Base-by-base conservation (phyloP, 2,797 vertebrate genomes). In the Oreochromis mossambicus region DNA sequence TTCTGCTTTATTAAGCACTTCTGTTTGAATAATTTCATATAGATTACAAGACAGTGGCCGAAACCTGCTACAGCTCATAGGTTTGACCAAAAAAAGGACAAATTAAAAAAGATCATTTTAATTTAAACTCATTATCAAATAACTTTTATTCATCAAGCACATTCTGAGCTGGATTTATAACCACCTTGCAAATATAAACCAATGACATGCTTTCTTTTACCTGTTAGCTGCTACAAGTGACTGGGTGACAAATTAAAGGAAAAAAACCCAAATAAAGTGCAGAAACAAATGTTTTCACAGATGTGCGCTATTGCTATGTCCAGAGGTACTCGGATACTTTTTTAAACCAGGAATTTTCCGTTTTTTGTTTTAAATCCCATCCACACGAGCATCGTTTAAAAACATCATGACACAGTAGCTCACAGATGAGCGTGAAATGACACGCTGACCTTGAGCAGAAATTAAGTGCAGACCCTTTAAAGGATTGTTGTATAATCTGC, bases 1-100 rank as follows among this genome's bases (percentile, higher is more conserved):
- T 50, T 32, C 70, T 50, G 43, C 70, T 75, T 75, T 50, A 75
- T 75, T 50, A 32, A 75, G 43, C 43, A 32, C 50, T 75, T 73
- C 43, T 32, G 26, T 75, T 75, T 73, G 68, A 73, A 73, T 17
- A 75, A 13, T 46, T 29, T 73, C 68, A 48, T 73, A 48, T 46
- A 43, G 0, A 26, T 26, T 12, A 55, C 24, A 54, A 36, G 32
- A n/a, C 13, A 38, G 15, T 2, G 61, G 48, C 26, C 56, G 5
- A 52, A 73, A 79, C 29, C 13, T 50, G 29, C 38, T 73, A 29
- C 13, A 50, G 46, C 15, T 13, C 5, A 52, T 73, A 14, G 11
- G 50, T 79, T 81, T 76, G 51, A 34, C 24, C 51, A 36, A 36
- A 21, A 7, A 36, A n/a, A 21, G 21, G 8, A 34, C 51, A 19